These are phyloP conservation scores for Nycteola revayana DNA, from an alignment of 2,888 invertebrate species.

Conservation along the genomic window DNA sequence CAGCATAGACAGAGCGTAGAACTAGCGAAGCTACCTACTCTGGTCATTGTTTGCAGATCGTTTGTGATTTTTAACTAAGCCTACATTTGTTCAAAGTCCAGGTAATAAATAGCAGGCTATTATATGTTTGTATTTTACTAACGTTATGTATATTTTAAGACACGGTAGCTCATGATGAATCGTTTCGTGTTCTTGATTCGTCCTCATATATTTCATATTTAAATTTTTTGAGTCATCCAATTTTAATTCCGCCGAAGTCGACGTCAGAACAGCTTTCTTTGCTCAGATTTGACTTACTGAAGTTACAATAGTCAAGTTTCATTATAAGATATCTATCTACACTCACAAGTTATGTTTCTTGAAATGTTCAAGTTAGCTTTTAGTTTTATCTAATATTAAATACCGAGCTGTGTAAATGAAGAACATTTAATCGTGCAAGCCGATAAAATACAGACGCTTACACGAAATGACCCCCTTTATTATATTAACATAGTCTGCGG, in stretches of 20 bases:
- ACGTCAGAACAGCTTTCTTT: too few relatives aligned
- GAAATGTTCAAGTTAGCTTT: background rate
- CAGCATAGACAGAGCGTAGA: constrained; percentile 26
- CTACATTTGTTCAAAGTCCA: constrained; percentile 36
- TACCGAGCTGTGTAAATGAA: constrained; percentile 16
- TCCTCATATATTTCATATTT: too few relatives aligned
- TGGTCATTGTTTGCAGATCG: constrained; percentile 46
- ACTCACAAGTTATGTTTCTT: background rate
- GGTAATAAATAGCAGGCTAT: constrained; percentile 25
- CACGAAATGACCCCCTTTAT: constrained; percentile 12
- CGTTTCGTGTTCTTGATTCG: too few relatives aligned
- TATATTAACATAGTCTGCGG: constrained; percentile 16
- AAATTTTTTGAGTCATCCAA: too few relatives aligned
- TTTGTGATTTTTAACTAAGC: constrained; percentile 46
- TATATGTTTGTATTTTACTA: too few relatives aligned
- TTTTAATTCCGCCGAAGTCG: too few relatives aligned
- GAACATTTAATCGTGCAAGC: constrained; percentile 17
- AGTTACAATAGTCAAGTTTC: too few relatives aligned
- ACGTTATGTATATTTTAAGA: too few relatives aligned
- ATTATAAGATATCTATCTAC: too few relatives aligned
- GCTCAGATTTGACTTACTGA: too few relatives aligned
- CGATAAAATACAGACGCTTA: constrained; percentile 22
- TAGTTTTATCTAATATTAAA: constrained; percentile 4
- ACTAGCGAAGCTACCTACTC: constrained; percentile 36
- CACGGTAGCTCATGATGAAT: too few relatives aligned